Base-by-base conservation (phyloP, 1,140 invertebrate genomes). In the Helicoverpa armigera region DNA sequence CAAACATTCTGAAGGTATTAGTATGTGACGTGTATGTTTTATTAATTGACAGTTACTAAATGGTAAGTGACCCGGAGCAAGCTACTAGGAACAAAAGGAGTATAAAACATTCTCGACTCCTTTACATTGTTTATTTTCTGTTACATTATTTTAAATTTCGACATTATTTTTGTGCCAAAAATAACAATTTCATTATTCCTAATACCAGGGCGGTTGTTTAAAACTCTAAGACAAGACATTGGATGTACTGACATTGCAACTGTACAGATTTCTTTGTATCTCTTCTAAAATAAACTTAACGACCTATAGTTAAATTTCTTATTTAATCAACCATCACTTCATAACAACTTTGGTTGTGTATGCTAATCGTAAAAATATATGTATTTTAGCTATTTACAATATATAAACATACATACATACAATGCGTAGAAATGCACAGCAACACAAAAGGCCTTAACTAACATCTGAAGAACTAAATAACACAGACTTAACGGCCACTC, bases 321-420 rank as follows among this genome's bases (percentile, higher is more conserved):
- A 91, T 92, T 94, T 91, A 92, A 91, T 93, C 92, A 94, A 94
- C 93, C 93, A 94, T 92, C 92, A 94, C 92, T 94, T 94, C 91
- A 93, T 95, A 95, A 95, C 94, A 94, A 94, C 93, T 94, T 94
- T 94, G 93, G 93, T 94, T 94, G 93, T 93, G 93, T 94, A 94
- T 91, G 88, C 92, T 94, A 94, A 84, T 92, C 93, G 93, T 94
- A 94, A 94, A 94, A 94, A 94, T 94, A 94, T 94, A 93, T 93
- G 91, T 94, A 92, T 89, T 91, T 94, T 92, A 94, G 88, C 90
- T 94, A 94, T 94, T 91, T 94, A 94, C 93, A 94, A 89, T 90
- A 91, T 93, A 91, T 94, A 90, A 91, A 94, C 87, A 94, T 89
- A 94, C 91, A 91, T 93, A 94, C 92, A 92, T 92, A 93, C 92